Conservation (phyloP, 2,797 vertebrate genomes). For the Miichthys miiuy region DNA sequence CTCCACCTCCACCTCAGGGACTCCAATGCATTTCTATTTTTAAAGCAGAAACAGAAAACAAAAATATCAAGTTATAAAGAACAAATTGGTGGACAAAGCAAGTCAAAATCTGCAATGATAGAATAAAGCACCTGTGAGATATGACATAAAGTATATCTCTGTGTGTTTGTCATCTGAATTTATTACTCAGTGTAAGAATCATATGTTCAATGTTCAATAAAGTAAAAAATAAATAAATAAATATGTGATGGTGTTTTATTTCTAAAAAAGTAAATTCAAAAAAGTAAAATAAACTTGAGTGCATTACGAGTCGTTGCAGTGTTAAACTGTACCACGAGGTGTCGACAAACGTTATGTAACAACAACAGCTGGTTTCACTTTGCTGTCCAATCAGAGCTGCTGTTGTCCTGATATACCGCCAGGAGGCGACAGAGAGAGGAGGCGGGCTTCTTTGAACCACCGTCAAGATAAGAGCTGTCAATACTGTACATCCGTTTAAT, state of each 20-base stretch:
- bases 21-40: no score
- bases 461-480: neutral
- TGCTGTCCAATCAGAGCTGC: constrained; percentile 25
- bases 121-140: no score
- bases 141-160: no score
- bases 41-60: no score
- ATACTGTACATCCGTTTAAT: constrained; percentile 13
- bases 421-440: constrained; percentile 27
- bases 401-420: constrained; percentile 14
- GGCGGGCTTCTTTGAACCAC: constrained; percentile 2
- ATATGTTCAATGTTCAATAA: neutral
- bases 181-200: no score
- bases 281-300: neutral
- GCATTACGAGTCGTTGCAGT: neutral
- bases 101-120: no score
- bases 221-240: neutral
- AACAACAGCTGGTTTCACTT: constrained; percentile 40
- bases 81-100: no score
- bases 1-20: no score
- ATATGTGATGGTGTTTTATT: no score
- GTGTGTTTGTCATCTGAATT: no score
- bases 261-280: no score
- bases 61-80: no score
- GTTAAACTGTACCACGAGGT: constrained; percentile 12
- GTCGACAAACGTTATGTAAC: constrained; percentile 31